Evolutionary conservation across 2,797 vertebrate species (phyloP).

Genomic region (Fratercula arctica): DNA sequence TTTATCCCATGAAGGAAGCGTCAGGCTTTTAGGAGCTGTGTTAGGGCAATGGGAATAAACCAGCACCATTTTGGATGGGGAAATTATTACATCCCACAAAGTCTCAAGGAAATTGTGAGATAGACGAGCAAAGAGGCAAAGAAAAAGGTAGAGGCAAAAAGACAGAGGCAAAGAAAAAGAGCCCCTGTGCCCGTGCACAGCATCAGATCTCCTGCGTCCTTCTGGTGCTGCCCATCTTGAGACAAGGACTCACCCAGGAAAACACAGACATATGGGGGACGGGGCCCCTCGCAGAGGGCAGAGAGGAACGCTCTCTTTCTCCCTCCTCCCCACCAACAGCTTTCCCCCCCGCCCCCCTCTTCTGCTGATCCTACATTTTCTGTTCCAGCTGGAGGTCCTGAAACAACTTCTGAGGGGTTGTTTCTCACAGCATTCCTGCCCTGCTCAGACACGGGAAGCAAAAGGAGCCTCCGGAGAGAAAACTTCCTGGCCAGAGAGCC

Average conservation of each 20-base stretch:
- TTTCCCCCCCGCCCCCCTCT: rapidly evolving
- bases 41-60: neutral
- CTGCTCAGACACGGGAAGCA: neutral
- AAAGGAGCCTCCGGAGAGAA: constrained; percentile 4
- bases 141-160: too few relatives aligned
- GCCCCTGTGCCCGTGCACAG: rapidly evolving
- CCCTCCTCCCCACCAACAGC: neutral
- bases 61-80: neutral
- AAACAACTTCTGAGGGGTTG: neutral
- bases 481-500: neutral
- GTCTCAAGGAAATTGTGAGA: neutral
- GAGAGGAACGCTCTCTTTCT: rapidly evolving
- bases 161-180: neutral
- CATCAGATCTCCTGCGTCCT: rapidly evolving
- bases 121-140: too few relatives aligned
- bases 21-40: too few relatives aligned
- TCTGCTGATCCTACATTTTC: neutral
- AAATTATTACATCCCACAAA: neutral
- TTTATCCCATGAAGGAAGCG: neutral
- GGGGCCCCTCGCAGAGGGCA: neutral
- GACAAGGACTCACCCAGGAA: neutral
- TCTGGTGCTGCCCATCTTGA: rapidly evolving
- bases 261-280: rapidly evolving
- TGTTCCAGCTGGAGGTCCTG: constrained; percentile 1
- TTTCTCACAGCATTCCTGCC: constrained; percentile 22